Evolutionary conservation across 2,888 invertebrate species (phyloP).

Genomic region (Rosalia funebris): DNA sequence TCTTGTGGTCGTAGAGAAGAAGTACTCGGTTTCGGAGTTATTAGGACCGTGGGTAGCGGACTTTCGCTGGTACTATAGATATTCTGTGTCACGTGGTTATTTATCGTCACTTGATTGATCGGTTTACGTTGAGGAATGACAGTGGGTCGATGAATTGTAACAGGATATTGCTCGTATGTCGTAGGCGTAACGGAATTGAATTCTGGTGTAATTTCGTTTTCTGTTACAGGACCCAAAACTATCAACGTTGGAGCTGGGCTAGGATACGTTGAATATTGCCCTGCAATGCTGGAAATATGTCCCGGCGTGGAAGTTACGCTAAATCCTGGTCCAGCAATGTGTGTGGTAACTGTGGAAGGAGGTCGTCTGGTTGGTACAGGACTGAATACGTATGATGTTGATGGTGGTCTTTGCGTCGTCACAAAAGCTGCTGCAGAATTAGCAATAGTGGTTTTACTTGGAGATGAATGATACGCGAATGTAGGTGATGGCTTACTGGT

Average conservation of each 20-base stretch:
- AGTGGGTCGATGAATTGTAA: constrained; percentile 41
- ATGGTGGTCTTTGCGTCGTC: constrained; percentile 58
- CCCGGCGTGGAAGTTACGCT: constrained; percentile 51
- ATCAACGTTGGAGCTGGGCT: constrained; percentile 70
- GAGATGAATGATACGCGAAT: constrained; percentile 44
- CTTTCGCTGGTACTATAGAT: constrained; percentile 67
- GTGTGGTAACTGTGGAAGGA: constrained; percentile 46
- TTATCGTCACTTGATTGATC: constrained; percentile 68
- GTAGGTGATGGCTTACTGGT: constrained; percentile 53
- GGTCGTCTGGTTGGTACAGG: constrained; percentile 46
- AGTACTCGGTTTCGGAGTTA: constrained; percentile 74
- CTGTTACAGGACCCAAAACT: constrained; percentile 67
- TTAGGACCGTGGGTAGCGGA: constrained; percentile 73
- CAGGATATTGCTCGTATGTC: constrained; percentile 55
- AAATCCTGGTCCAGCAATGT: constrained; percentile 54
- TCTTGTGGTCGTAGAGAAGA: constrained; percentile 48
- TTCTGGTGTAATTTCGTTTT: constrained; percentile 39
- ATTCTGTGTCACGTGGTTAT: constrained; percentile 71
- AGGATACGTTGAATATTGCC: constrained; percentile 51
- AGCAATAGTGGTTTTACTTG: constrained; percentile 56
- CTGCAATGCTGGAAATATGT: constrained; percentile 28
- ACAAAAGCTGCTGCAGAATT: constrained; percentile 51
- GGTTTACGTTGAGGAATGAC: constrained; percentile 59
- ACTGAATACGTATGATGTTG: constrained; percentile 63
- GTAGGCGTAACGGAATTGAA: constrained; percentile 32